These are phyloP conservation scores for Nebria ingens DNA, from an alignment of 1,140 invertebrate genomes.

Conservation along the genomic window DNA sequence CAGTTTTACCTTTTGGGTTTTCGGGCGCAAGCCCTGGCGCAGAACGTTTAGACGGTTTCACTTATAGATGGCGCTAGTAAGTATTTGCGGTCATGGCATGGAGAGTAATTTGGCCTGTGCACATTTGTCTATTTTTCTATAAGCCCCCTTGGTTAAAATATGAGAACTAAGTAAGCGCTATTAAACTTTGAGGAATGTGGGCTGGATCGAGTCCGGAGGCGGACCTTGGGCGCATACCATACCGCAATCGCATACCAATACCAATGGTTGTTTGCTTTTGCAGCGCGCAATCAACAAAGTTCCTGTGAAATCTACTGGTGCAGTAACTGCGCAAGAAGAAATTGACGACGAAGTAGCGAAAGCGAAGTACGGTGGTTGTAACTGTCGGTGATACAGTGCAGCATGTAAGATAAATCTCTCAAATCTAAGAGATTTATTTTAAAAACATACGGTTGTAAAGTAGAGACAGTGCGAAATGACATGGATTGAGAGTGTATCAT, in stretches of 20 bases:
- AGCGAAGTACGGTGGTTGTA: too few species aligned
- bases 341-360: too few species aligned
- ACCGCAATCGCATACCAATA: slow-evolving; percentile 20
- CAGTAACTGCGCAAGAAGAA: neutral
- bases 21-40: too few species aligned
- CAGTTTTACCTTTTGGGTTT: too few species aligned
- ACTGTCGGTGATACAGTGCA: too few species aligned
- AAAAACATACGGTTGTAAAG: too few species aligned
- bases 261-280: slow-evolving; percentile 9
- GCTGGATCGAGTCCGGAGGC: slow-evolving; percentile 15
- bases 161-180: slow-evolving; percentile 22
- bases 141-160: slow-evolving; percentile 20
- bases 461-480: too few species aligned
- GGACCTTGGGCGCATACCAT: slow-evolving; percentile 21
- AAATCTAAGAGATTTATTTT: too few species aligned
- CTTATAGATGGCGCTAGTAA: neutral
- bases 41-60: neutral
- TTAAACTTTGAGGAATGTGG: slow-evolving; percentile 26
- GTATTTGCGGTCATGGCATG: neutral
- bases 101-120: neutral
- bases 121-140: slow-evolving; percentile 2
- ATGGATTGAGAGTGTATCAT: too few species aligned
- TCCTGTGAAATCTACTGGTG: neutral
- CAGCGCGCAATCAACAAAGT: slow-evolving; percentile 16
- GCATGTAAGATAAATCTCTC: too few species aligned